phyloP scores from a whole-genome alignment of 37 sponge, comb jelly and placozoan genomes.

The Oopsacas minuta region DNA sequence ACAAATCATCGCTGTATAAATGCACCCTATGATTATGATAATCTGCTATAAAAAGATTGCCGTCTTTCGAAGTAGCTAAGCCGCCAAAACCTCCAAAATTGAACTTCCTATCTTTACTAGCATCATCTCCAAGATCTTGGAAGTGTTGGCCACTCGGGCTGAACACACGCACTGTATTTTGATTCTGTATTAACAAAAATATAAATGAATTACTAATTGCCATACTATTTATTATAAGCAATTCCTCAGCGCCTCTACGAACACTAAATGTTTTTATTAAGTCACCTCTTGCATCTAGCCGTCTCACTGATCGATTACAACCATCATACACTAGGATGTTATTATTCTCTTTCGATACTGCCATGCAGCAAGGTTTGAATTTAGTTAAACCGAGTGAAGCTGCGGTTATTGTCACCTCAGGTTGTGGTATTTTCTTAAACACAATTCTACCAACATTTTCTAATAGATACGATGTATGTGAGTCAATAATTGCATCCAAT shows the following conservation, averaged over 20 bases:
- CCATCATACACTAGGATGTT: background rate
- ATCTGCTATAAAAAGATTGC: background rate
- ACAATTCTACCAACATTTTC: background rate
- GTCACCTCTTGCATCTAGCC: background rate
- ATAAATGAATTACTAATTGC: conserved; percentile 6
- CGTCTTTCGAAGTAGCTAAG: background rate
- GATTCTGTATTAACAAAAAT: background rate
- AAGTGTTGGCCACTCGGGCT: conserved; percentile 9
- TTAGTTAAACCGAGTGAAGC: background rate
- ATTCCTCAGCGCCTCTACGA: background rate
- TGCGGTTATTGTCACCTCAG: conserved; percentile 14
- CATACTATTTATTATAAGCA: background rate
- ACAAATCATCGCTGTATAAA: conserved; percentile 9
- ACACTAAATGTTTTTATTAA: background rate
- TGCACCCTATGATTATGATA: conserved; percentile 1
- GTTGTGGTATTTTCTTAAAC: background rate
- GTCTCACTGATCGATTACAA: background rate
- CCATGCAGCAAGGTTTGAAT: background rate
- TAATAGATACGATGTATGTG: background rate
- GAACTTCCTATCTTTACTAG: background rate
- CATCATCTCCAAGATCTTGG: background rate
- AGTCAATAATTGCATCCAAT: background rate
- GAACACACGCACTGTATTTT: conserved; percentile 12
- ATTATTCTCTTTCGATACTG: background rate
- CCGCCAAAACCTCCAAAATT: conserved; percentile 4